Conservation (phyloP, 2,888 invertebrate species). For the Eupithecia abbreviata region DNA sequence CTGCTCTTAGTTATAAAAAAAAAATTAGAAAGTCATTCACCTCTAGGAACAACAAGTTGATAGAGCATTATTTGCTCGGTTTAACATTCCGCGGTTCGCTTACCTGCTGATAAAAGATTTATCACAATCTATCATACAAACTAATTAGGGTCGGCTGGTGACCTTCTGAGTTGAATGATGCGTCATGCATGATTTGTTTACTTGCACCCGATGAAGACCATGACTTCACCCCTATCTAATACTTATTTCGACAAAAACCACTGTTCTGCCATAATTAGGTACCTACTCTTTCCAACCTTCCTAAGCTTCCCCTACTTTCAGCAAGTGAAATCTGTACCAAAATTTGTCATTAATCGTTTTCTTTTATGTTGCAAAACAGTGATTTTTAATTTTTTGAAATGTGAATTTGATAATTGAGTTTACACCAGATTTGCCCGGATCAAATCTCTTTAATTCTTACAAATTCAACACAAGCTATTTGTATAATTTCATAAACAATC, state of each 20-base stretch:
- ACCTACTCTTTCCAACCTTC: neutral
- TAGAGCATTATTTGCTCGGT: conserved; percentile 21
- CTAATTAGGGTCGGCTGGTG: conserved; percentile 26
- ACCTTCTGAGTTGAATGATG: conserved; percentile 9
- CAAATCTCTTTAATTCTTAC: neutral
- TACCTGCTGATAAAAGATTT: conserved; percentile 25
- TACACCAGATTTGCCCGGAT: neutral
- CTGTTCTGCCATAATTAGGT: neutral
- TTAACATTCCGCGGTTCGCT: conserved; percentile 23
- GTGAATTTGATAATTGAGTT: neutral
- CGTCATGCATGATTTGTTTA: neutral
- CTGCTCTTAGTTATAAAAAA: neutral
- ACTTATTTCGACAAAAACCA: neutral
- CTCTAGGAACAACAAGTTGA: neutral
- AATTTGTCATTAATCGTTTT: neutral
- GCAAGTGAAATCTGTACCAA: neutral
- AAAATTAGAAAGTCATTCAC: conserved; percentile 31
- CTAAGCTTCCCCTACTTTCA: neutral
- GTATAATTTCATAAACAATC: neutral
- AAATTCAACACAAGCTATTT: neutral
- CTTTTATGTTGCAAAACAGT: neutral
- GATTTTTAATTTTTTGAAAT: neutral
- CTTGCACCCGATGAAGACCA: neutral
- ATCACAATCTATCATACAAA: conserved; percentile 22
- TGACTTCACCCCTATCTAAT: neutral